These are phyloP conservation scores for Catagonus wagneri DNA, from an alignment of 2,113 vertebrate species.

Conservation along the genomic window DNA sequence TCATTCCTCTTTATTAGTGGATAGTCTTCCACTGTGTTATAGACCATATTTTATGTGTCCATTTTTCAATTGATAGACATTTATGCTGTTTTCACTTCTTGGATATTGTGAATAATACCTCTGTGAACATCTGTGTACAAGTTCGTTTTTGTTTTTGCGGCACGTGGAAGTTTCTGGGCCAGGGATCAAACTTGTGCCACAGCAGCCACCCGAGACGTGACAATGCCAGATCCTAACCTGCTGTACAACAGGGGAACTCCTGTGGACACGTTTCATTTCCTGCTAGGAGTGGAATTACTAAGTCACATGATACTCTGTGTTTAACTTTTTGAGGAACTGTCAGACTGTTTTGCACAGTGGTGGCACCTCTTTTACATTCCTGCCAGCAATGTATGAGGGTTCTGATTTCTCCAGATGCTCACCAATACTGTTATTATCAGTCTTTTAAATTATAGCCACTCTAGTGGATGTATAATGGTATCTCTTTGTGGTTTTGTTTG, in stretches of 20 bases:
- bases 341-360: background rate
- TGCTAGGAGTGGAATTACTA: background rate
- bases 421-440: background rate
- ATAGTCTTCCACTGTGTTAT: background rate
- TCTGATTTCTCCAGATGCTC: background rate
- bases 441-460: background rate
- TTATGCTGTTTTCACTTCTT: background rate
- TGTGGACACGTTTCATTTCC: background rate
- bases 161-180: too few relatives aligned
- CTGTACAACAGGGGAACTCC: too few relatives aligned
- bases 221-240: too few relatives aligned
- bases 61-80: background rate
- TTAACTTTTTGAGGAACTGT: background rate
- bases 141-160: too few relatives aligned
- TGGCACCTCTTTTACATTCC: background rate
- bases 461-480: background rate
- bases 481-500: background rate
- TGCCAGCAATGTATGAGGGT: background rate
- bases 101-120: background rate
- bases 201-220: too few relatives aligned
- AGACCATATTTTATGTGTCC: background rate
- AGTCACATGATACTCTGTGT: background rate
- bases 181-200: too few relatives aligned
- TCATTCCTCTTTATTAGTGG: background rate
- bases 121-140: background rate